Base-by-base conservation (phyloP, 2,888 invertebrate genomes). In the Cheilosia soror region DNA sequence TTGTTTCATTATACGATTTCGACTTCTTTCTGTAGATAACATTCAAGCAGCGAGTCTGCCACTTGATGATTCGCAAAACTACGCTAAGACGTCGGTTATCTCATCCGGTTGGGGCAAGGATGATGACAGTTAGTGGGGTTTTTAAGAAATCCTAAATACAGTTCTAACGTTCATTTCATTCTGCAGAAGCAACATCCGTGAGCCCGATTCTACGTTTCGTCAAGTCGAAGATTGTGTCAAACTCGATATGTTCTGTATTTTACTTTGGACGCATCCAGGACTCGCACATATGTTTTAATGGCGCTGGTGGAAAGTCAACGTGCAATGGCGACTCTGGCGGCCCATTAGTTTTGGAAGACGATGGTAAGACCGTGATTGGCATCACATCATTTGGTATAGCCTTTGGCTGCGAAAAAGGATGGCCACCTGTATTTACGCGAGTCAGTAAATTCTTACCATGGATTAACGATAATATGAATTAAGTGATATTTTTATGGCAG, bases 271-370 rank as follows among this genome's bases (percentile, higher is more conserved):
- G 40, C 2, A 68, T 87, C 11, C 53, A 47, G 7, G 68, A 78
- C 9, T 62, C 76, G 0, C 65, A 86, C 25, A 86, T 88, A 33
- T 88, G 88, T 27, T 77, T 80, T 3, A 55, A 55, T 31, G 79
- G 87, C 9, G 42, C 29, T 4, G 49, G 44, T n/a, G 83, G 83
- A 9, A 49, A 55, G 47, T 87, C 87, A 53, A 77, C 82, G 4
- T 88, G 88, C 66, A 75, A 66, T 33, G 87, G 88, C 20, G 88
- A 88, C 69, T 85, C 87, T 3, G 88, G 88, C 13, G 87, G 87
- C 2, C 88, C 88, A n/a, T 66, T 88, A 9, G 69, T 78, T 3
- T 58, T 83, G 15, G 15, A 31, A 7, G 20, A 37, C 13, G 55
- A 44, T 2, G 37, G n/a, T 6, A 33, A 40, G 2, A 76, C 31